Conservation (phyloP, 1,140 invertebrate genomes). For the Leucophenga varia region DNA sequence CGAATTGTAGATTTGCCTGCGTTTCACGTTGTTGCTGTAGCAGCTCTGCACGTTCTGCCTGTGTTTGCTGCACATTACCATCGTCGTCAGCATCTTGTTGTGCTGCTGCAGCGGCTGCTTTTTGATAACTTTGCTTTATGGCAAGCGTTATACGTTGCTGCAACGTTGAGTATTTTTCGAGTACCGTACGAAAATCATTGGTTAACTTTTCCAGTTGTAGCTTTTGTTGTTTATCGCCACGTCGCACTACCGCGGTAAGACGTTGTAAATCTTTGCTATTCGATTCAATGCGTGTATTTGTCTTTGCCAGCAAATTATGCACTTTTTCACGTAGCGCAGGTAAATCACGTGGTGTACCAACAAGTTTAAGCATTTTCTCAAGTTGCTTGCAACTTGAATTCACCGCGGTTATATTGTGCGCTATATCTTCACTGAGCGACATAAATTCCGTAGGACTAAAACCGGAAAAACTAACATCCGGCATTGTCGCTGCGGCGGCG, state of each 20-base stretch:
- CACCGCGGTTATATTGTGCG: constrained; percentile 76
- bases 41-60: constrained; percentile 57
- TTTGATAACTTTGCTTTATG: constrained; percentile 72
- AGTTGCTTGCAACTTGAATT: constrained; percentile 70
- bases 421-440: constrained; percentile 73
- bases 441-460: constrained; percentile 75
- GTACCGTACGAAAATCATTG: constrained; percentile 75
- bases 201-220: constrained; percentile 80
- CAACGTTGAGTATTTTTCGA: constrained; percentile 73
- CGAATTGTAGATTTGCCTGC: constrained; percentile 69
- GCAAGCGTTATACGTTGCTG: constrained; percentile 79
- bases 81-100: constrained; percentile 55
- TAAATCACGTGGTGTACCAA: constrained; percentile 76
- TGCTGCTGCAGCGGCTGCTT: constrained; percentile 50
- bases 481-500: constrained; percentile 56
- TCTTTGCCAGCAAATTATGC: constrained; percentile 75
- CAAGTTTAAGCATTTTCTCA: constrained; percentile 72
- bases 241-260: constrained; percentile 66
- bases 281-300: constrained; percentile 72
- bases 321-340: constrained; percentile 55
- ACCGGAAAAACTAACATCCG: constrained; percentile 66
- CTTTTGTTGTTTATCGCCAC: constrained; percentile 75
- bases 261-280: constrained; percentile 73
- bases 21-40: constrained; percentile 61
- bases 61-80: no score